These are phyloP conservation scores for Anguilla pacifica DNA, from an alignment of 2,797 vertebrate species.

Conservation along the genomic window DNA sequence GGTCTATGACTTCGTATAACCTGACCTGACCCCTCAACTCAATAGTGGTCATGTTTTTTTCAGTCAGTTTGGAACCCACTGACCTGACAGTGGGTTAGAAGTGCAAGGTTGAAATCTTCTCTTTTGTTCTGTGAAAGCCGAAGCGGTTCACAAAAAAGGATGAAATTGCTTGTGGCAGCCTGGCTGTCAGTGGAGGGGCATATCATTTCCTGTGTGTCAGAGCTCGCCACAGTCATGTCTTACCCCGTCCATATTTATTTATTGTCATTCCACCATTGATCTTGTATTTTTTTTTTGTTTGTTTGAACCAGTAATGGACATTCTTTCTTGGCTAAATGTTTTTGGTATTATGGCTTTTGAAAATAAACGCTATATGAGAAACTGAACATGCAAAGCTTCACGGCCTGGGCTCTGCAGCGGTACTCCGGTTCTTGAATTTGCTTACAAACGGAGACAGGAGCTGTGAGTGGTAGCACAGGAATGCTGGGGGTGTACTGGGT, in stretches of 20 bases:
- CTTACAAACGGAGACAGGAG: neutral
- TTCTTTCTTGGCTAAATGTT: constrained; percentile 1
- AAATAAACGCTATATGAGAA: neutral
- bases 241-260: neutral
- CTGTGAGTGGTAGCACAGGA: neutral
- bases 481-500: neutral
- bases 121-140: constrained; percentile 8
- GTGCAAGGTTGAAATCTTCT: neutral
- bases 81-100: constrained; percentile 16
- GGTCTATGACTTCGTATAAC: neutral
- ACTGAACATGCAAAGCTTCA: neutral
- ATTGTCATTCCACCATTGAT: neutral
- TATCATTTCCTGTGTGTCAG: neutral
- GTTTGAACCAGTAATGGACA: neutral
- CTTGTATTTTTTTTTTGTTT: neutral
- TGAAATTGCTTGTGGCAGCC: neutral
- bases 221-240: neutral
- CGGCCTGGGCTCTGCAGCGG: neutral
- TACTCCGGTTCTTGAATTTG: neutral
- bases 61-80: constrained; percentile 1
- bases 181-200: neutral
- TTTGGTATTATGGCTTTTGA: neutral
- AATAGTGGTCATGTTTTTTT: neutral
- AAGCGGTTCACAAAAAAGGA: neutral
- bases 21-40: constrained; percentile 21